A percentile compares a stretch with the other conserved stretches of the same genome.
Conservation (phyloP, 2,113 vertebrate species). For the Silurus glanis region DNA sequence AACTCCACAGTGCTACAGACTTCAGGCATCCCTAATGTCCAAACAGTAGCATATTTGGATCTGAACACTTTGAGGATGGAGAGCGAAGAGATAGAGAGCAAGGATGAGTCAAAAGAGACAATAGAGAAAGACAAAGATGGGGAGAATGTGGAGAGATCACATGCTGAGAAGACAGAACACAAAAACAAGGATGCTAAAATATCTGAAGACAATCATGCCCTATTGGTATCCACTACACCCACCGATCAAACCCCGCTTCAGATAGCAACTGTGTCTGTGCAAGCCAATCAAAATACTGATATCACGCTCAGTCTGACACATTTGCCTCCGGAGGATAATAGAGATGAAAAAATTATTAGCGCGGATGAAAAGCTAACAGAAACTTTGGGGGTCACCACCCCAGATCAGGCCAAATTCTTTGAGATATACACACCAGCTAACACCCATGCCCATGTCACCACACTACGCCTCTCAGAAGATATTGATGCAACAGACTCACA, state of each 20-base stretch:
- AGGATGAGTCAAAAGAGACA: not conserved
- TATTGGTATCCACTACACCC: conserved; percentile 19
- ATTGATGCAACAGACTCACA: conserved; percentile 4
- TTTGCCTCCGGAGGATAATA: not conserved
- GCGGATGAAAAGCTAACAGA: not conserved
- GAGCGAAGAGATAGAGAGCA: not conserved
- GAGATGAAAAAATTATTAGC: conserved; percentile 16
- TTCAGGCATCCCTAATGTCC: not conserved
- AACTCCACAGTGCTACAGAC: not conserved
- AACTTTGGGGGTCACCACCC: not conserved
- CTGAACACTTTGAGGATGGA: conserved; percentile 3
- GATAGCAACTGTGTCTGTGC: not conserved
- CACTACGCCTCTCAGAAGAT: not conserved
- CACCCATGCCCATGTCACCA: not conserved
- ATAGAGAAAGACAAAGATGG: not conserved
- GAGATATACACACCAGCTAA: not conserved
- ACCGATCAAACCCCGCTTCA: conserved; percentile 20
- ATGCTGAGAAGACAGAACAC: not conserved
- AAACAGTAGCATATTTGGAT: not conserved
- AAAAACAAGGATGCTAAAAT: not conserved
- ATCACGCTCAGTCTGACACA: not conserved
- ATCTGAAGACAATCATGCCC: conserved; percentile 3
- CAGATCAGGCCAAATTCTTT: not conserved
- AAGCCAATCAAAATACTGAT: not conserved
- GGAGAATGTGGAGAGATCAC: not conserved